Evolutionary conservation across 2,113 vertebrate genomes (phyloP), one percentile per base, ranked within the genome.

Genomic region (Otocyon megalotis): DNA sequence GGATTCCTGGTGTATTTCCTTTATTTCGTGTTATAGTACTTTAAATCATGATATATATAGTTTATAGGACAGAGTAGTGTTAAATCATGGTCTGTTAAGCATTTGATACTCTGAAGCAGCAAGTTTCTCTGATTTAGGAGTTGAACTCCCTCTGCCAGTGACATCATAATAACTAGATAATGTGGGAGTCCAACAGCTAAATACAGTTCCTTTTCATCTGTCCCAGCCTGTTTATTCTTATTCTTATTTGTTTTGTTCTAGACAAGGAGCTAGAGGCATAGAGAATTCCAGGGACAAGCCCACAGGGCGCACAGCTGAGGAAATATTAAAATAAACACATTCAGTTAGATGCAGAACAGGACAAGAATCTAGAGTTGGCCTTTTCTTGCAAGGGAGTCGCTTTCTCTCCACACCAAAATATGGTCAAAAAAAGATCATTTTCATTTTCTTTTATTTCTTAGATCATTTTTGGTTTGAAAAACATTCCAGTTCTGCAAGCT

Each of bases 191-290:
- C 53, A 82, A 65, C 19, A 43, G 80, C 24, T 79, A 16, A 80
- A 60, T 7, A 35, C 30, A 65, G n/a, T 80, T n/a, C n/a, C 76
- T 92, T 93, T 83, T 69, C 50, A 85, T 54, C 50, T 54, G 30
- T 48, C 58, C 32, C 63, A 90, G 62, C 22, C 87, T 28, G 17
- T 35, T 60, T 76, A 43, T 87, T 69, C n/a, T 37, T 67, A n/a
- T 14, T 63, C 32, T 14, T 88, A 43, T 96, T 65, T 76, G 22
- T 50, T 94, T 86, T 84, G 14, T 84, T 85, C 90, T 89, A n/a
- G 19, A 62, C 43, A 54, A 87, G 26, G 48, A 87, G 58, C 50
- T 63, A 53, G 69, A 83, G 11, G 6, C 30, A 84, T 5, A 94
- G 28, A 56, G 14, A 88, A 87, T 19, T 15, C 48, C 63, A 80